Evolutionary conservation across 1,140 invertebrate species (phyloP).

Genomic region (Caligus rogercresseyi): DNA sequence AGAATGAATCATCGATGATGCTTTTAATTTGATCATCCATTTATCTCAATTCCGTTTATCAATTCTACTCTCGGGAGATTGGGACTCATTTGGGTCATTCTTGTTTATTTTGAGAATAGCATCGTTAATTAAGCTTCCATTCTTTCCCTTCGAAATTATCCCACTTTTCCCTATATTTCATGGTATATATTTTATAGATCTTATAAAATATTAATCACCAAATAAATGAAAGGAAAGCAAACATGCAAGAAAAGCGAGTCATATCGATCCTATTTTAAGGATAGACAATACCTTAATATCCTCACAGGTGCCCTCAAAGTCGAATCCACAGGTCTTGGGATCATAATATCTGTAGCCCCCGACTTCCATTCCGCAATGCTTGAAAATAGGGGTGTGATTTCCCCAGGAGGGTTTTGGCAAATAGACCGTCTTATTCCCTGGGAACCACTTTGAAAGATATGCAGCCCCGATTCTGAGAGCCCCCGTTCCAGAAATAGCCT

Average conservation of each 20-base stretch:
- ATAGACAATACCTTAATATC: slow-evolving; percentile 81
- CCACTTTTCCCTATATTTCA: too few relatives aligned
- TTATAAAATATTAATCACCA: slow-evolving; percentile 25
- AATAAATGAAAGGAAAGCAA: neutral
- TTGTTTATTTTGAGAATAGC: too few relatives aligned
- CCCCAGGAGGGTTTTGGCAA: slow-evolving; percentile 93
- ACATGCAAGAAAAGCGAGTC: slow-evolving; percentile 2
- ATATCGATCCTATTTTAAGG: too few relatives aligned
- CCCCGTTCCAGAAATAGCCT: slow-evolving; percentile 84
- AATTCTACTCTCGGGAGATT: too few relatives aligned
- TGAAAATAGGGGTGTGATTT: slow-evolving; percentile 89
- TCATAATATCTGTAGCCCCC: slow-evolving; percentile 93
- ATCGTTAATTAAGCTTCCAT: too few relatives aligned
- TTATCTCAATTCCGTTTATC: too few relatives aligned
- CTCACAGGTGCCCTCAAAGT: slow-evolving; percentile 72
- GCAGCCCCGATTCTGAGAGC: slow-evolving; percentile 77
- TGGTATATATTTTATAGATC: too few relatives aligned
- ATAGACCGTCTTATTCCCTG: slow-evolving; percentile 67
- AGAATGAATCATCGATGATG: too few relatives aligned
- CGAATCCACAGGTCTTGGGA: slow-evolving; percentile 81
- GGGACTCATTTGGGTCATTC: too few relatives aligned
- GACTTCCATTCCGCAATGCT: slow-evolving; percentile 62
- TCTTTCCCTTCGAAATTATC: too few relatives aligned
- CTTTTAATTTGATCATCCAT: too few relatives aligned
- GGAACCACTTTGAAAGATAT: slow-evolving; percentile 72